Evolutionary conservation across 2,797 vertebrate genomes (phyloP), one percentile per base, ranked within the genome.

Genomic region (Rhyacichthys aspro): DNA sequence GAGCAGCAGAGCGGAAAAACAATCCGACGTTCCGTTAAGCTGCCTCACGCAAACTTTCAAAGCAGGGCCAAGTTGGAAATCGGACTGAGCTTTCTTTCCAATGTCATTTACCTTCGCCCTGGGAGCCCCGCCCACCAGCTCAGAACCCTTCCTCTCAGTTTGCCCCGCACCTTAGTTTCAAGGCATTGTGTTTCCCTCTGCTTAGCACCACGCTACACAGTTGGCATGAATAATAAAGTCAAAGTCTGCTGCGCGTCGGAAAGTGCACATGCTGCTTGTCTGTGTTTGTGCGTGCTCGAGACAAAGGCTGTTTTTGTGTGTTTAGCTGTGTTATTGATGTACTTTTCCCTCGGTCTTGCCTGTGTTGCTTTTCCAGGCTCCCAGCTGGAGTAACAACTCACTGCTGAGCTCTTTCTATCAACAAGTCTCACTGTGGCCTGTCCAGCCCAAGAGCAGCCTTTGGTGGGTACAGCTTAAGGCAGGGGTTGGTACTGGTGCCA

Each of bases 1-100:
- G 90, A 91, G 94, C 96, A 94, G 90, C 88, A 88, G 93, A 94
- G 95, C 94, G 94, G 94, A 97, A 96, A 90, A 94, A 94, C 91
- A 91, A 94, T 88, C 89, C 90, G 85, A 78, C 90, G 91, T 92
- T 91, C 90, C 88, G 85, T 93, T 92, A 90, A 88, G 88, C 89
- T 91, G 90, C 93, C 90, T 91, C 93, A 93, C 91, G 90, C 92
- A 91, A 93, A 91, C 90, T 92, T 91, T 91, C 91, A 91, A 92
- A 94, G 93, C 85, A 62, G 88, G 90, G 89, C 74, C 79, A 75
- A 28, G 84, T 87, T 82, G 79, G 89, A 89, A 28, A 80, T 83
- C 67, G 50, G 77, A 55, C 63, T 47, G 62, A 63, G 74, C 76
- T 75, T 80, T 82, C 76, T 75, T 80, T 82, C 70, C 63, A 63